These are phyloP conservation scores for Pangasius djambal DNA, from an alignment of 2,797 vertebrate species.

Conservation along the genomic window DNA sequence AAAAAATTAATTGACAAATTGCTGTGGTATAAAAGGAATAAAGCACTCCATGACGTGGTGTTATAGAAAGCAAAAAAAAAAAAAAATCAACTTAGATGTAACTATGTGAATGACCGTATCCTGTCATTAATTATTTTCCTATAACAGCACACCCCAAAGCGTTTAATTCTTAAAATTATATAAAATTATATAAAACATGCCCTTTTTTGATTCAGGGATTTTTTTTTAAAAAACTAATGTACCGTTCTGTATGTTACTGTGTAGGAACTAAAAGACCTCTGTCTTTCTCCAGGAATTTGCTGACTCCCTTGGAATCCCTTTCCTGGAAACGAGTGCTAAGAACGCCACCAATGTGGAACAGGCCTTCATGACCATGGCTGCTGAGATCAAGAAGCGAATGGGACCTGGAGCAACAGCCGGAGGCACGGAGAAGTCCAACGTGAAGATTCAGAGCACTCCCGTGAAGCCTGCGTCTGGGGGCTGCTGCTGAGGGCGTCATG, in stretches of 20 bases:
- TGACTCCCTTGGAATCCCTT: constrained; percentile 95
- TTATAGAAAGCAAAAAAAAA: background rate
- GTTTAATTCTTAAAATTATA: background rate
- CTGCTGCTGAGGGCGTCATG: constrained; percentile 89
- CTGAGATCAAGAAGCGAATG: constrained; percentile 99
- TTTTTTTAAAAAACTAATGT: background rate
- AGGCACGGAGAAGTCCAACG: constrained; percentile 91
- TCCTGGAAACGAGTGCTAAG: constrained; percentile 99
- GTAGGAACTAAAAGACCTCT: background rate
- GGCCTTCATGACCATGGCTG: constrained; percentile 99
- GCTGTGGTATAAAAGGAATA: background rate
- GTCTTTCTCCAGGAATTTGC: constrained; percentile 88
- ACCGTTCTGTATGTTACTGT: background rate
- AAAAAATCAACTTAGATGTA: background rate
- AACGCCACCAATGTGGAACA: constrained; percentile 99
- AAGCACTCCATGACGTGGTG: background rate
- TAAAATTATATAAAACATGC: background rate
- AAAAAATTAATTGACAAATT: background rate
- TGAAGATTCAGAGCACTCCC: constrained; percentile 96
- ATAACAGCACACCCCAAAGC: no score
- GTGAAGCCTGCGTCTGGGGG: constrained; percentile 95
- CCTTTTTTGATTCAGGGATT: background rate
- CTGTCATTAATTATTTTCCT: background rate
- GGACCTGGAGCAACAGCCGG: constrained; percentile 93
- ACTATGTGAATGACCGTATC: background rate